phyloP scores from a whole-genome alignment of 2,888 invertebrate genomes.

The Temnothorax unifasciatus region DNA sequence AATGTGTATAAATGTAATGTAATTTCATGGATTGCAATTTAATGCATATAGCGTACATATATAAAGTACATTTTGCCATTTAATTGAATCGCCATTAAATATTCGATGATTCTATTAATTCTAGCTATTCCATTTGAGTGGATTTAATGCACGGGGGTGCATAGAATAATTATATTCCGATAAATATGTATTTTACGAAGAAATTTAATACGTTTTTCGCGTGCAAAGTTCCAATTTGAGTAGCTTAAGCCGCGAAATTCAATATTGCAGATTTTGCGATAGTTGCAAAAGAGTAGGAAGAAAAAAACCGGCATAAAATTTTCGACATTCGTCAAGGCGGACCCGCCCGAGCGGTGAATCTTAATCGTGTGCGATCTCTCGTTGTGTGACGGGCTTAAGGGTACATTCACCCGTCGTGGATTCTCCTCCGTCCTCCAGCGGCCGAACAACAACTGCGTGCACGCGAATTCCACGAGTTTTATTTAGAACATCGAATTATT shows the following conservation, averaged over 20 bases:
- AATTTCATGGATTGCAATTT: slow-evolving; percentile 25
- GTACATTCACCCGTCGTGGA: slow-evolving; percentile 76
- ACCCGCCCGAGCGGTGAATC: not conserved
- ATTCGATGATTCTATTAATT: slow-evolving; percentile 26
- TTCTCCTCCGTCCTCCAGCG: slow-evolving; percentile 60
- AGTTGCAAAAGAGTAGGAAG: not conserved
- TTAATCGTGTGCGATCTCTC: slow-evolving; percentile 56
- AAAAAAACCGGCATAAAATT: not conserved
- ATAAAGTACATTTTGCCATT: slow-evolving; percentile 16
- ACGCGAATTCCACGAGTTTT: slow-evolving; percentile 74
- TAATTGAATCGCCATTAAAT: slow-evolving; percentile 27
- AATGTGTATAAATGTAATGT: slow-evolving; percentile 4
- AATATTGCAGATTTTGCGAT: not conserved
- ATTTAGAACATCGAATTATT: slow-evolving; percentile 75
- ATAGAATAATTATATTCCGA: slow-evolving; percentile 33
- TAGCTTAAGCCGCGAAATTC: not conserved
- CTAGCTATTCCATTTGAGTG: slow-evolving; percentile 31
- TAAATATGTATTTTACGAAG: not conserved
- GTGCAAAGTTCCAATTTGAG: slow-evolving; percentile 1
- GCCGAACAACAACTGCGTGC: slow-evolving; percentile 60
- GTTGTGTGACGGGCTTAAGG: slow-evolving; percentile 63
- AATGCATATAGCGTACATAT: not conserved
- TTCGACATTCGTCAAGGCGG: slow-evolving; percentile 15
- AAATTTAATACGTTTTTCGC: slow-evolving; percentile 22
- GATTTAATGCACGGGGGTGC: slow-evolving; percentile 16